Base-by-base conservation (phyloP, 2,113 vertebrate species). In the Odontophorus gujanensis region DNA sequence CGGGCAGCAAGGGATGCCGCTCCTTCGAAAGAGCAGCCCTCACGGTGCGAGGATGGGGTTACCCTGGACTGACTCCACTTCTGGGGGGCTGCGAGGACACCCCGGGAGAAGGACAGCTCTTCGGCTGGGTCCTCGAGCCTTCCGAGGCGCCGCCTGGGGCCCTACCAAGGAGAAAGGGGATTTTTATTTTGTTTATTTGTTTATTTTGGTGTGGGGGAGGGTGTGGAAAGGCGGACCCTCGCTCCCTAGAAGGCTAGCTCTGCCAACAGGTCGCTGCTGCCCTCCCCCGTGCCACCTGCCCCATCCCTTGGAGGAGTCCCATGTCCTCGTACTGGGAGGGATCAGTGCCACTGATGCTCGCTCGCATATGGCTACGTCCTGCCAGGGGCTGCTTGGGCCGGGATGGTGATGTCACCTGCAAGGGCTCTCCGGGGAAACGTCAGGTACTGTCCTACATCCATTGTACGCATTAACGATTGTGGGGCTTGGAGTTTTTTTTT, bases 391-490 rank as follows among this genome's bases (percentile, higher is more conserved):
- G 9, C 18, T 30, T 43, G 21, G n/a, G 15, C 16, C 40, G 13
- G 34, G 13, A 8, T 0, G 2, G n/a, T 10, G 43, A 38, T 42
- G 3, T 20, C 69, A 26, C 40, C 66, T 25, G 26, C n/a, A 5
- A 25, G 38, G 32, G 20, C 9, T 34, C 68, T 80, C 45, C 25
- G 79, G 12, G 45, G 14, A 74, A 81, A 81, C 34, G 53, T 24
- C 0, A 0, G 42, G 10, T 6, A 2, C 9, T 2, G 38, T 59
- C 26, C 50, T 45, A 72, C 14, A n/a, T 36, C 30, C 25, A 9
- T 51, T 69, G 65, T 50, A 72, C 34, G 25, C 17, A 10, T 50
- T 34, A 71, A 81, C 2, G 1, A 9, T 63, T 55, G 19, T 40
- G 34, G 4, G 0, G 2, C 0, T 32, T 65, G 40, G 53, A 32